Conservation (phyloP, 2,113 vertebrate species). For the Odontesthes bonariensis region DNA sequence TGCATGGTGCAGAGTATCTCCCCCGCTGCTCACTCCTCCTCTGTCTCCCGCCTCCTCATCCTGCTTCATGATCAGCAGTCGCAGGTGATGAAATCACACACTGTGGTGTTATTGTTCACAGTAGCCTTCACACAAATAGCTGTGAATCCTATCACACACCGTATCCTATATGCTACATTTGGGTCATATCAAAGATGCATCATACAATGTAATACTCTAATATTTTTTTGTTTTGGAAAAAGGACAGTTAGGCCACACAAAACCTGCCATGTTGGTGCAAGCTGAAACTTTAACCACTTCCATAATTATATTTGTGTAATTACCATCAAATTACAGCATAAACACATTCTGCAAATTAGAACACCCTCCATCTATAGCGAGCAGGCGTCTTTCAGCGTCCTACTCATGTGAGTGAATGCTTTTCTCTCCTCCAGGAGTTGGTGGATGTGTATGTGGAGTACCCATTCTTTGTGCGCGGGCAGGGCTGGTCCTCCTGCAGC, state of each 20-base stretch:
- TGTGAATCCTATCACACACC: background rate
- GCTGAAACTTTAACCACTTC: background rate
- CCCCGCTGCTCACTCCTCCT: conserved; percentile 48
- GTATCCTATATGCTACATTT: background rate
- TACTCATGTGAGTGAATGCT: background rate
- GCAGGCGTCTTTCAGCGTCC: too few species aligned
- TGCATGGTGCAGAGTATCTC: conserved; percentile 82
- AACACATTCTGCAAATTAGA: too few species aligned
- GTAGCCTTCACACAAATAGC: background rate
- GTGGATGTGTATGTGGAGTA: conserved; percentile 83
- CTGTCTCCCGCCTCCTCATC: conserved; percentile 78
- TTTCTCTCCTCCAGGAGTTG: conserved; percentile 68
- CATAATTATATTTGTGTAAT: background rate
- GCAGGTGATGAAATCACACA: conserved; percentile 69
- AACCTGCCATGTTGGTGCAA: background rate
- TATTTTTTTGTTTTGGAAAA: too few species aligned
- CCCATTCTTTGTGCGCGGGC: conserved; percentile 81
- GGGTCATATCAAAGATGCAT: background rate
- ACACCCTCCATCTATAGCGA: too few species aligned
- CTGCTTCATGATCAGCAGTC: conserved; percentile 77
- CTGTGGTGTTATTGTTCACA: background rate
- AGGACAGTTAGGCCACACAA: background rate
- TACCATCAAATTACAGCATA: too few species aligned
- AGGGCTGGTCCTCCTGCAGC: conserved; percentile 84
- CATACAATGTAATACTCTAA: too few species aligned